These are phyloP conservation scores for Tyrophagus putrescentiae DNA, from an alignment of 1,140 invertebrate genomes.

Conservation along the genomic window DNA sequence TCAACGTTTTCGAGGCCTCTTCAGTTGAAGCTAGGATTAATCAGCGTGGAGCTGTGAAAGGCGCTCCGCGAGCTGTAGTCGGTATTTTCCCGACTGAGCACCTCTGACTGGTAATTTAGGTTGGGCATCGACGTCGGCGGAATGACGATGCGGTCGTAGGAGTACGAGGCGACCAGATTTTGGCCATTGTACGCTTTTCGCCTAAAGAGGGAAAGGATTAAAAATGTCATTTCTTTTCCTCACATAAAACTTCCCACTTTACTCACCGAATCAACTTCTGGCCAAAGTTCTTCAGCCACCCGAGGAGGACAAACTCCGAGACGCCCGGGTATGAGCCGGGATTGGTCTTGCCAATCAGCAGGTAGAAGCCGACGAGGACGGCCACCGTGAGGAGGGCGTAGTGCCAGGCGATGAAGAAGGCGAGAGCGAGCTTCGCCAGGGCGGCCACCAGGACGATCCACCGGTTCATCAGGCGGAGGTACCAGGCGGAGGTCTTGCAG, in stretches of 20 bases:
- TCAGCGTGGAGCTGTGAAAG: slow-evolving; percentile 39
- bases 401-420: slow-evolving; percentile 82
- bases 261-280: slow-evolving; percentile 62
- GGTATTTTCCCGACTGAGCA: slow-evolving; percentile 83
- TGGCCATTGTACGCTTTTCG: too few species aligned
- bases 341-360: slow-evolving; percentile 82
- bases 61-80: slow-evolving; percentile 75
- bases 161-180: slow-evolving; percentile 33
- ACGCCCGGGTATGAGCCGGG: slow-evolving; percentile 84
- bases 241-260: too few species aligned
- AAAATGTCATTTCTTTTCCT: too few species aligned
- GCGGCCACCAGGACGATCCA: slow-evolving; percentile 56
- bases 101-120: slow-evolving; percentile 60
- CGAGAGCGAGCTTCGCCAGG: slow-evolving; percentile 69
- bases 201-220: too few species aligned
- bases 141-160: slow-evolving; percentile 73
- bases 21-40: slow-evolving; percentile 12
- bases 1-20: too few species aligned
- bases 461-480: slow-evolving; percentile 75
- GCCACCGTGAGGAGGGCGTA: slow-evolving; percentile 68
- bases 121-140: slow-evolving; percentile 60
- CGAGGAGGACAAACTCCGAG: slow-evolving; percentile 68
- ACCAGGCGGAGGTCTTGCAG: slow-evolving; percentile 40
- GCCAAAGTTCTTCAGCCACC: slow-evolving; percentile 59
- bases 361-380: slow-evolving; percentile 66